phyloP scores from a whole-genome alignment of 2,797 vertebrate genomes.

The Sebastes taczanowskii region DNA sequence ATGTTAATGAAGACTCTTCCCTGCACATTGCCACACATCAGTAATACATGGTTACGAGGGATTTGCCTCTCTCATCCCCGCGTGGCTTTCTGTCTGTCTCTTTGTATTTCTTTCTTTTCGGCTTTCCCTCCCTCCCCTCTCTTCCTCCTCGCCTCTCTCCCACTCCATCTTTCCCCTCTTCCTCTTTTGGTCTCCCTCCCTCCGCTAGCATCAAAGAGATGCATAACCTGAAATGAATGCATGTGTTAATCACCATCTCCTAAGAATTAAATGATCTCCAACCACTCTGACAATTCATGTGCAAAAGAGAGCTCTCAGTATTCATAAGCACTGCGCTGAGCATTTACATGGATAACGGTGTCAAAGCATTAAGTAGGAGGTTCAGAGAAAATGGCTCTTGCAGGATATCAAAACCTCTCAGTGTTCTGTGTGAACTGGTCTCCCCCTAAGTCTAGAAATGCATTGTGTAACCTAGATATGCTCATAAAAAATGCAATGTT shows the following conservation, averaged over 20 bases:
- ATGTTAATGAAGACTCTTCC: conserved; percentile 62
- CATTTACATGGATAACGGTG: conserved; percentile 73
- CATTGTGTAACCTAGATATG: conserved; percentile 26
- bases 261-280: conserved; percentile 74
- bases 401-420: conserved; percentile 64
- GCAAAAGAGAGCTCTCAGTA: conserved; percentile 67
- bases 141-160: conserved; percentile 9
- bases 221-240: conserved; percentile 75
- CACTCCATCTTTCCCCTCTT: conserved; percentile 3
- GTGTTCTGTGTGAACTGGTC: conserved; percentile 39
- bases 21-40: conserved; percentile 53
- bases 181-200: conserved; percentile 22
- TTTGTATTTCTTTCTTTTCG: conserved; percentile 54
- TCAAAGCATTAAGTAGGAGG: conserved; percentile 79
- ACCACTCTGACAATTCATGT: conserved; percentile 69
- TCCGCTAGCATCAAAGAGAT: conserved; percentile 66
- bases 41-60: conserved; percentile 56
- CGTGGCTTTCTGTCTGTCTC: conserved; percentile 54
- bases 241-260: conserved; percentile 75
- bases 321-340: conserved; percentile 58
- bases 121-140: conserved; percentile 20
- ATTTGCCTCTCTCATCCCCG: conserved; percentile 39
- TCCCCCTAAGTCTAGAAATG: conserved; percentile 28
- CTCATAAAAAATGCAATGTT: conserved; percentile 19
- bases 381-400: conserved; percentile 70